Conservation (phyloP, 2,888 invertebrate genomes). For the Xanthia togata region DNA sequence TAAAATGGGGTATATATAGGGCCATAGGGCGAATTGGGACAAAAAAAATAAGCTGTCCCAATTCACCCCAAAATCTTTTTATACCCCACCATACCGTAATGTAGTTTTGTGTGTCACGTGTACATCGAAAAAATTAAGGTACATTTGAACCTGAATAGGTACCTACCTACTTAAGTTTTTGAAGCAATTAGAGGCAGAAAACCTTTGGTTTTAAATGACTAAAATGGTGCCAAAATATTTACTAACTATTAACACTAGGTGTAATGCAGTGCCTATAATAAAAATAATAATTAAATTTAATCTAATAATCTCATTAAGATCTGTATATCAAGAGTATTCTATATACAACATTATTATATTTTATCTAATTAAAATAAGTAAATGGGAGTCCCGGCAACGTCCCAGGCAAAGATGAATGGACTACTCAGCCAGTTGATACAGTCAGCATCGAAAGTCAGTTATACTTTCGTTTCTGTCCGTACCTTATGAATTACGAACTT, state of each 20-base stretch:
- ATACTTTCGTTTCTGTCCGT: background rate
- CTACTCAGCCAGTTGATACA: background rate
- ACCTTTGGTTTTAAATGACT: slow-evolving; percentile 57
- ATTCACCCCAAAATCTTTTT: background rate
- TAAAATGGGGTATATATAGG: background rate
- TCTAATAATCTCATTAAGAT: slow-evolving; percentile 69
- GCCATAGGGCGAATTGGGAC: background rate
- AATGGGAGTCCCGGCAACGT: background rate
- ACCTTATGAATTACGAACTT: background rate
- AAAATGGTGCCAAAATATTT: slow-evolving; percentile 68
- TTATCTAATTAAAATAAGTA: slow-evolving; percentile 34
- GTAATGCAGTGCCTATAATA: slow-evolving; percentile 65
- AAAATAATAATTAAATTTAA: slow-evolving; percentile 47
- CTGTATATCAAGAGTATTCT: slow-evolving; percentile 68
- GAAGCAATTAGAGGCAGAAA: slow-evolving; percentile 61
- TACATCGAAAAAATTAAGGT: slow-evolving; percentile 10
- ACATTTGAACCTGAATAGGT: background rate
- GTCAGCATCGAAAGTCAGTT: background rate
- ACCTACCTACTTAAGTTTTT: slow-evolving; percentile 12
- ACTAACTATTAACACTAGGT: slow-evolving; percentile 58
- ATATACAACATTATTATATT: slow-evolving; percentile 48
- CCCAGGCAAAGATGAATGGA: background rate
- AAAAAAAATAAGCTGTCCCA: background rate
- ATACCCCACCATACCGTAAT: background rate
- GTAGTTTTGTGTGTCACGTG: background rate